Conservation (phyloP, 53 echinoderm and acorn worm genomes). For the Antedon mediterranea region DNA sequence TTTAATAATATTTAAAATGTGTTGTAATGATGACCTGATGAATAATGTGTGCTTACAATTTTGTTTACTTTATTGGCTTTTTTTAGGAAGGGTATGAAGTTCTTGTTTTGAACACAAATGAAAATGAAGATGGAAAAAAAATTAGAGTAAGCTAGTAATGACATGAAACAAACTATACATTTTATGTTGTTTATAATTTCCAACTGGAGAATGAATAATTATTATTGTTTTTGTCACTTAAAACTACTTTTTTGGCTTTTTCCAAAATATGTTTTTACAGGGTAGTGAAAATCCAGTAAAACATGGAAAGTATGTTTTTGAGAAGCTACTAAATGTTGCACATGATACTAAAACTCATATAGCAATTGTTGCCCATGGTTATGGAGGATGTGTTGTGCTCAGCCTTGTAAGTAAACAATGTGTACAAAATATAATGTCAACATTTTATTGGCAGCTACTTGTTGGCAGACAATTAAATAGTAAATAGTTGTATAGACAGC, state of each 20-base stretch:
- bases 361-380: conserved; percentile 83
- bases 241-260: too few species aligned
- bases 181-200: too few species aligned
- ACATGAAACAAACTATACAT: conserved; percentile 4
- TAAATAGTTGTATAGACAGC: too few species aligned
- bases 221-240: too few species aligned
- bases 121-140: conserved; percentile 31
- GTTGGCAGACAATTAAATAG: too few species aligned
- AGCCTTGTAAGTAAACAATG: conserved; percentile 42
- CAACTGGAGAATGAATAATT: too few species aligned
- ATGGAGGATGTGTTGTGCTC: conserved; percentile 54
- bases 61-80: neutral
- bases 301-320: conserved; percentile 61
- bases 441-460: too few species aligned
- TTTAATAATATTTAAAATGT: too few species aligned
- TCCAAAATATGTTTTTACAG: too few species aligned
- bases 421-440: too few species aligned
- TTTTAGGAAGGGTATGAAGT: conserved; percentile 75
- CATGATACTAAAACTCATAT: conserved; percentile 33
- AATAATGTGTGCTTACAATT: too few species aligned
- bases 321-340: conserved; percentile 37
- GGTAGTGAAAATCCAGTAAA: conserved; percentile 34
- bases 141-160: neutral
- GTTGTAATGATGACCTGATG: too few species aligned
- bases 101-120: conserved; percentile 71